Evolutionary conservation across 92 coral and sea anemone genomes (phyloP).

Genomic region (Parazoanthus swiftii): DNA sequence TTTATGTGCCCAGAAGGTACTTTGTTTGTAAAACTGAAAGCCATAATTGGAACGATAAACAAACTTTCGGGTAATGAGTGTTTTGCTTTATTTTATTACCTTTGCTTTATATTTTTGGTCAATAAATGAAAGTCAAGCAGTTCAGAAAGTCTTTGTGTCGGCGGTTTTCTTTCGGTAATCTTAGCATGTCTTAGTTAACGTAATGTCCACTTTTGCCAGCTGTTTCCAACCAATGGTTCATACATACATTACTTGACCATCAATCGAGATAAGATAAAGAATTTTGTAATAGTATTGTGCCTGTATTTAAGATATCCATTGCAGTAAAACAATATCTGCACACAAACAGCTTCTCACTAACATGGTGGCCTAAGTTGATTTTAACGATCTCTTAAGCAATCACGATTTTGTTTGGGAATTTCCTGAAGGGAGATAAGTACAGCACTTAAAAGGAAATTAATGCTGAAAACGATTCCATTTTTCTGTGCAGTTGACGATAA

Average conservation of each 20-base stretch:
- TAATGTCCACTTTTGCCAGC: slow-evolving; percentile 5
- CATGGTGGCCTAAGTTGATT: slow-evolving; percentile 21
- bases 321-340: slow-evolving; percentile 3
- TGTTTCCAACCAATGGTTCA: slow-evolving; percentile 8
- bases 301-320: slow-evolving; percentile 18
- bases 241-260: slow-evolving; percentile 31
- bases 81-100: not conserved
- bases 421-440: slow-evolving; percentile 29
- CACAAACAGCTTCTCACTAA: slow-evolving; percentile 6
- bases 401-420: slow-evolving; percentile 37
- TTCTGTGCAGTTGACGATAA: slow-evolving; percentile 28
- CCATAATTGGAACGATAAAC: not conserved
- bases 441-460: slow-evolving; percentile 36
- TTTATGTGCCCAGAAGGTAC: not conserved
- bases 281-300: slow-evolving; percentile 11
- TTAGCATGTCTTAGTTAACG: slow-evolving; percentile 4
- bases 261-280: slow-evolving; percentile 22
- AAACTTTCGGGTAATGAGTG: not conserved
- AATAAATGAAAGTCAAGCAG: not conserved
- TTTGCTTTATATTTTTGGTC: slow-evolving; percentile 1
- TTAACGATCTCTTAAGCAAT: slow-evolving; percentile 35
- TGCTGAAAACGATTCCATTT: slow-evolving; percentile 41
- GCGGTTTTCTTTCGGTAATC: slow-evolving; percentile 20
- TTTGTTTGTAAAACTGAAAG: not conserved
- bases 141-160: slow-evolving; percentile 5